phyloP scores from a whole-genome alignment of 2,888 invertebrate species.

The Spilarctia lutea region DNA sequence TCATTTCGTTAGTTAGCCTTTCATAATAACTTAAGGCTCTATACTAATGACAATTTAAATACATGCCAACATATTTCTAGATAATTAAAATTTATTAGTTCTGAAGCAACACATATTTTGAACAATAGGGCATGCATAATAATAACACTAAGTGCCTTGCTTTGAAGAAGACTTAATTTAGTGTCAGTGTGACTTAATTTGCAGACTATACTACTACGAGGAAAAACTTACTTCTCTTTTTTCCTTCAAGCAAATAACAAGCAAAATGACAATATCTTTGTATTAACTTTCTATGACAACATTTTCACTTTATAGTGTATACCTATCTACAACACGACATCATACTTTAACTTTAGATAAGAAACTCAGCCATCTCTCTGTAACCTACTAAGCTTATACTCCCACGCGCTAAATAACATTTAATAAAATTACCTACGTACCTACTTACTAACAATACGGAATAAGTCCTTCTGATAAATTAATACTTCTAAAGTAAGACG shows the following conservation, averaged over 20 bases:
- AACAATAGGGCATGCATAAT: background rate
- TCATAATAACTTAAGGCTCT: background rate
- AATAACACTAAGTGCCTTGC: background rate
- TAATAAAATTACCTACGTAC: background rate
- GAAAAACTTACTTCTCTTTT: background rate
- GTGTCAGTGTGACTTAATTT: background rate
- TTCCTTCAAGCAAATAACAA: background rate
- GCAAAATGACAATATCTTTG: background rate
- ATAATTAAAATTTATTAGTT: background rate
- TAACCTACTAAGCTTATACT: constrained; percentile 12
- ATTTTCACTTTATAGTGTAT: background rate
- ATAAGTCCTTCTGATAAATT: no score
- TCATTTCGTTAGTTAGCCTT: background rate
- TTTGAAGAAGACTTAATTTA: background rate
- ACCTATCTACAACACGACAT: background rate
- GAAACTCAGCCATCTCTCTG: background rate
- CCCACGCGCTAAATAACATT: background rate
- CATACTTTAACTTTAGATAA: constrained; percentile 5
- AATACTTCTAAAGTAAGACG: no score
- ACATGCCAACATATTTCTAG: background rate
- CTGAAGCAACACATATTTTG: background rate
- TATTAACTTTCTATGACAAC: constrained; percentile 1
- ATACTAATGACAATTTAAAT: background rate
- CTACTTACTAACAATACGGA: no score
- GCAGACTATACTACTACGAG: background rate